Base-by-base conservation (phyloP, 1,140 invertebrate species). In the Orius insidiosus region DNA sequence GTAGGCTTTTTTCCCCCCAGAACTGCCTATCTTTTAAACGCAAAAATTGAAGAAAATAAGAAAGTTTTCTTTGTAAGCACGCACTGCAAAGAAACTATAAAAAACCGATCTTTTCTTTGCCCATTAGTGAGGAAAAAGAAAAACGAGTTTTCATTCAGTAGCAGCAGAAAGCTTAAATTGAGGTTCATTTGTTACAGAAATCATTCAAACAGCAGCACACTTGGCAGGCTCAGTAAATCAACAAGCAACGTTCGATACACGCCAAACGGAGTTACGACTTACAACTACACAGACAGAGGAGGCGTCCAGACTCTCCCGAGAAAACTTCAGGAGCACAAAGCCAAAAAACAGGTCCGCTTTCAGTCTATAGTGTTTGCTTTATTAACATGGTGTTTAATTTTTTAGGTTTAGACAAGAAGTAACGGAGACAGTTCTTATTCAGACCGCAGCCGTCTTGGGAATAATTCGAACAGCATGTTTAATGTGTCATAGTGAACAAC, bases 161-260 rank as follows among this genome's bases (percentile, higher is more conserved):
- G n/a, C n/a, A n/a, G n/a, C n/a, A n/a, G n/a, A n/a, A n/a, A n/a
- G n/a, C n/a, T n/a, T n/a, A n/a, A n/a, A n/a, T n/a, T n/a, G n/a
- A n/a, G n/a, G n/a, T n/a, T n/a, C n/a, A n/a, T n/a, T n/a, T n/a
- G n/a, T n/a, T n/a, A 9, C 39, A 50, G 49, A 40, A 46, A 50
- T 33, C 49, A 50, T 39, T 46, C 34, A 32, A 54, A 41, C 34
- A 47, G 42, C 37, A 66, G 52, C 68, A 76, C 81, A 1, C 64
- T 86, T 48, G 80, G 79, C 33, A 72, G 83, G 47, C 76, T 81
- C 63, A 85, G 80, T 66, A 83, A 82, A 60, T 80, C 77, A 0
- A 78, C 79, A 11, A 72, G 78, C 54, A 68, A 78, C 37, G 61
- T 85, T 48, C 46, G 32, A n/a, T 8, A 11, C 3, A 13, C 11